Conservation (phyloP, 1,140 invertebrate species). For the Cotesia glomerata region DNA sequence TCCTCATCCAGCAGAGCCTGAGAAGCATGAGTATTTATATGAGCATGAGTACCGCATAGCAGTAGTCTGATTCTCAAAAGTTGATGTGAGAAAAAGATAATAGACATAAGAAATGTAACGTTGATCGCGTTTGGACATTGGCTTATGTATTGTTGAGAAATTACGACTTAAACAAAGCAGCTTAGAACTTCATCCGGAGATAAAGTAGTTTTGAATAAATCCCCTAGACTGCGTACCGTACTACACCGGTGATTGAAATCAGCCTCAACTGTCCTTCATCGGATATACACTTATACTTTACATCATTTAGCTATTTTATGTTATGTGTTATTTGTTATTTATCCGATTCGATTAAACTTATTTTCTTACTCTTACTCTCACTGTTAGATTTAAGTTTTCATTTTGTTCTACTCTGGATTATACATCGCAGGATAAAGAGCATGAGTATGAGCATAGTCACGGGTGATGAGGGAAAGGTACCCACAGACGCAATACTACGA, state of each 20-base stretch:
- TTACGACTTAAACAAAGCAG: conserved; percentile 17
- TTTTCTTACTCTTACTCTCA: neutral
- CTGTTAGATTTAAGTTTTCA: too few relatives aligned
- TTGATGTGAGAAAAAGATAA: conserved; percentile 29
- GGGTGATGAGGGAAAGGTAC: neutral
- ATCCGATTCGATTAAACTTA: neutral
- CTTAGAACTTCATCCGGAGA: conserved; percentile 2
- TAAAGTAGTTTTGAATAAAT: conserved; percentile 30
- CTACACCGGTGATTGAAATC: conserved; percentile 4
- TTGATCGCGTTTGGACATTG: conserved; percentile 16
- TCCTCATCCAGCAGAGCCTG: too few relatives aligned
- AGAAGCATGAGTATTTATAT: neutral
- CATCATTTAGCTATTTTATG: too few relatives aligned
- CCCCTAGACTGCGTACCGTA: neutral
- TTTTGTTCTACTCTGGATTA: neutral
- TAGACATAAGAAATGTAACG: conserved; percentile 24
- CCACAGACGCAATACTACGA: neutral
- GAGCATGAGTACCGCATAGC: neutral
- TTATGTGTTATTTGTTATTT: too few relatives aligned
- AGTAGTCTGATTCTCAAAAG: conserved; percentile 1
- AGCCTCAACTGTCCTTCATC: conserved; percentile 9
- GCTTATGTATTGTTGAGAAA: conserved; percentile 27
- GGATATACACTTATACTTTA: neutral
- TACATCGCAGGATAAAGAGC: neutral
- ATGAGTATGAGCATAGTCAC: neutral